Evolutionary conservation across 2,888 invertebrate genomes (phyloP).

Genomic region (Pristionchus maxplancki): DNA sequence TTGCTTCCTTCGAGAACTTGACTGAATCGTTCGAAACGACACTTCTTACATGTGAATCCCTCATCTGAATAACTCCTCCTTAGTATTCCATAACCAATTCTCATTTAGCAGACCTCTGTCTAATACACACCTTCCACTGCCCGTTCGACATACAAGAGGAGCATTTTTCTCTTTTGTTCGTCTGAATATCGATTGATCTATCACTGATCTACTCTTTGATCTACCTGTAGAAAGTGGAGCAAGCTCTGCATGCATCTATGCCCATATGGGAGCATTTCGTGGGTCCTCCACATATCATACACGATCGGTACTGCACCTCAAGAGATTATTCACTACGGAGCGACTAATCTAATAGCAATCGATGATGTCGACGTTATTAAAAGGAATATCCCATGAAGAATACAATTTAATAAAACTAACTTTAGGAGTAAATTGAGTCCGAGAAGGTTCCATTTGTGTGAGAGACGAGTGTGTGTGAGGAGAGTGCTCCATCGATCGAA

Average conservation of each 20-base stretch:
- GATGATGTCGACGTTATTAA: too few relatives aligned
- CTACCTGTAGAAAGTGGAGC: constrained; percentile 46
- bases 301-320: neutral
- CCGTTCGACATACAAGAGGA: constrained; percentile 7
- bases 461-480: constrained; percentile 11
- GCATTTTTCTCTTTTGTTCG: constrained; percentile 29
- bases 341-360: too few relatives aligned
- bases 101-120: neutral
- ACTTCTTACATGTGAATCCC: constrained; percentile 40
- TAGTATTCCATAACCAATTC: neutral
- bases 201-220: neutral
- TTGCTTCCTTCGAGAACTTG: constrained; percentile 25
- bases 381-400: too few relatives aligned
- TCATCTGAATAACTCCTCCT: neutral
- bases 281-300: constrained; percentile 38
- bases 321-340: neutral
- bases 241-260: constrained; percentile 45
- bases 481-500: constrained; percentile 18
- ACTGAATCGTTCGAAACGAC: constrained; percentile 20
- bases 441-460: neutral
- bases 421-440: neutral
- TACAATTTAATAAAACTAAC: neutral
- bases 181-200: neutral
- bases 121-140: neutral
- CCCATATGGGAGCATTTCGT: constrained; percentile 45